These are phyloP conservation scores for Crotalus horridus DNA, from an alignment of 2,113 vertebrate species.

Conservation along the genomic window DNA sequence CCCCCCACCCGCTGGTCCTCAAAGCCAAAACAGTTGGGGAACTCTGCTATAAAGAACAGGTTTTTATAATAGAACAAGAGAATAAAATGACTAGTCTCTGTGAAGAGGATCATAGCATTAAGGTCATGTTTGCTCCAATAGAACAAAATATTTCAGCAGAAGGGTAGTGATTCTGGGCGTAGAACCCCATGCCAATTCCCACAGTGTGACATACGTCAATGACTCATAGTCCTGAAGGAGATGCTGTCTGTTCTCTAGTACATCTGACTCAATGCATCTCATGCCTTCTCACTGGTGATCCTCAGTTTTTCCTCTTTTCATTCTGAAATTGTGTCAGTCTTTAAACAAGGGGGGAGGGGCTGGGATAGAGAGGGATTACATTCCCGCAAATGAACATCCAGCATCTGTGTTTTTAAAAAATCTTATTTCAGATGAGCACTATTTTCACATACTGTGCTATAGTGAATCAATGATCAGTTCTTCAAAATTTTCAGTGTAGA, in stretches of 20 bases:
- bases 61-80: not conserved
- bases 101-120: not conserved
- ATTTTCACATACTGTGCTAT: not conserved
- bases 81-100: not conserved
- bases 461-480: not conserved
- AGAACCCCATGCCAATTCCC: not conserved
- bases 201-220: not conserved
- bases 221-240: not conserved
- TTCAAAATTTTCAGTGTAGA: not conserved
- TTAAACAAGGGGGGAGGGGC: not conserved
- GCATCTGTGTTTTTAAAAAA: not conserved
- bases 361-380: not conserved
- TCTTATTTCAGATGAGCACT: not conserved
- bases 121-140: not conserved
- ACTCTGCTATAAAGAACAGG: no score
- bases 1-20: no score
- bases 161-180: not conserved
- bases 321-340: not conserved
- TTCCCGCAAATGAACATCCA: not conserved
- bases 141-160: not conserved
- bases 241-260: not conserved
- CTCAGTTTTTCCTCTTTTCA: not conserved
- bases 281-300: not conserved
- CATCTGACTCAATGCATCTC: not conserved
- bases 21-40: no score